Base-by-base conservation (phyloP, 2,113 vertebrate genomes). In the Osmerus mordax region DNA sequence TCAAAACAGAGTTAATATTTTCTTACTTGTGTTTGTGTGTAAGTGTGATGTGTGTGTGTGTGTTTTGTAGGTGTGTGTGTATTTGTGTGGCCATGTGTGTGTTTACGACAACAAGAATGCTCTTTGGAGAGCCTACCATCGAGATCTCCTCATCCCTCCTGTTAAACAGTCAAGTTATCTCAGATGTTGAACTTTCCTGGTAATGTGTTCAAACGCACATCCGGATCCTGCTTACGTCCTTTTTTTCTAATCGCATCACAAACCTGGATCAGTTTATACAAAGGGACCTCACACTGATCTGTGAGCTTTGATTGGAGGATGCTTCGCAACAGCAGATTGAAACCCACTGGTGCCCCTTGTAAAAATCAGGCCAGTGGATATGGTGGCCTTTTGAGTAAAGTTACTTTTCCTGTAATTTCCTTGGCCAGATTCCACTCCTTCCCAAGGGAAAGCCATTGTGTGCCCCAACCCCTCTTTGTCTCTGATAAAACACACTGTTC, bases 341-440 rank as follows among this genome's bases (percentile, higher is more conserved):
- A 9, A 47, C 41, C 41, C 41, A 11, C 9, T 47, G 8, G 41
- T 47, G 2, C 41, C 41, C 7, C 41, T 47, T 47, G 58, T 25
- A 74, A 53, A 81, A 78, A 73, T 41, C 69, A 70, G 64, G 76
- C 59, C 21, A 71, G 25, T 18, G 56, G 73, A 85, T 76, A 52
- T 61, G 55, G 69, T 77, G 70, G 73, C 58, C 19, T 84, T 83
- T 86, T 74, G 71, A 72, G 74, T 78, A 80, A 68, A 80, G 74
- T 87, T 79, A 81, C 75, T 83, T 84, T 83, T 64, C 32, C 69
- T 85, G 80, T 82, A 87, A 87, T 84, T 85, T 84, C 81, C 81
- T 82, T 83, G 87, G 87, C 81, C 67, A 0, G 16, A 53, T 29
- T 85, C 78, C 79, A 81, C 83, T 67, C 63, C 58, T 75, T 86